phyloP scores from a whole-genome alignment of 1,140 invertebrate species.

The Phocides pigmalion region DNA sequence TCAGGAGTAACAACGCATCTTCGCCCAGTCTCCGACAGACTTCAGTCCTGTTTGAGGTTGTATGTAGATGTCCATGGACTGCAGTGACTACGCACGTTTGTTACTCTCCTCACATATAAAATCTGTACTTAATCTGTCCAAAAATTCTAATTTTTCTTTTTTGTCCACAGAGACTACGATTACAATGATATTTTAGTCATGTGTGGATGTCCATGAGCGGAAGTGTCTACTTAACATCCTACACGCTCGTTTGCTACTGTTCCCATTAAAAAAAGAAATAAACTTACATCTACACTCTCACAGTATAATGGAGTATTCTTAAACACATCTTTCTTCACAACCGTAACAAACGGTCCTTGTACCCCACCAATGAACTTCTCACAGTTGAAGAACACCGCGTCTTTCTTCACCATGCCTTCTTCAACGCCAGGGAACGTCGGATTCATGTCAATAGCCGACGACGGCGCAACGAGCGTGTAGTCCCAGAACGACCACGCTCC shows the following conservation, averaged over 20 bases:
- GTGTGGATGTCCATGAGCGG: not conserved
- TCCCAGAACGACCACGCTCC: constrained; percentile 95
- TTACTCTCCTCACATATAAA: too few species aligned
- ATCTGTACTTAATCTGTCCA: too few species aligned
- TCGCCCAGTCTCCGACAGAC: too few species aligned
- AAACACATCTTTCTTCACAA: constrained; percentile 83
- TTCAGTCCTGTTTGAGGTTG: too few species aligned
- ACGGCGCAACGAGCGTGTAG: constrained; percentile 94
- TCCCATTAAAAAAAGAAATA: constrained; percentile 6
- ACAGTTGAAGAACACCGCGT: constrained; percentile 95
- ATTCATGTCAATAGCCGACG: constrained; percentile 94
- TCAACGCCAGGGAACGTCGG: constrained; percentile 87
- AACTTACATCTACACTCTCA: constrained; percentile 78
- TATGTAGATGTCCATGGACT: too few species aligned
- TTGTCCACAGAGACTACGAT: too few species aligned
- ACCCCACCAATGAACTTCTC: constrained; percentile 96
- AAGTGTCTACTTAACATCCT: too few species aligned
- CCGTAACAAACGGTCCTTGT: constrained; percentile 90
- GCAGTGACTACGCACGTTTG: too few species aligned
- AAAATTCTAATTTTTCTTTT: too few species aligned
- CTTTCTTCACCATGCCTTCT: constrained; percentile 90
- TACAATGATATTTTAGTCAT: too few species aligned
- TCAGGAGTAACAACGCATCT: too few species aligned
- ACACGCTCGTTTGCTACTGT: too few species aligned
- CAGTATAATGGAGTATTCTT: constrained; percentile 72